Base-by-base conservation (phyloP, 2,888 invertebrate genomes). In the Mythimna vitellina region DNA sequence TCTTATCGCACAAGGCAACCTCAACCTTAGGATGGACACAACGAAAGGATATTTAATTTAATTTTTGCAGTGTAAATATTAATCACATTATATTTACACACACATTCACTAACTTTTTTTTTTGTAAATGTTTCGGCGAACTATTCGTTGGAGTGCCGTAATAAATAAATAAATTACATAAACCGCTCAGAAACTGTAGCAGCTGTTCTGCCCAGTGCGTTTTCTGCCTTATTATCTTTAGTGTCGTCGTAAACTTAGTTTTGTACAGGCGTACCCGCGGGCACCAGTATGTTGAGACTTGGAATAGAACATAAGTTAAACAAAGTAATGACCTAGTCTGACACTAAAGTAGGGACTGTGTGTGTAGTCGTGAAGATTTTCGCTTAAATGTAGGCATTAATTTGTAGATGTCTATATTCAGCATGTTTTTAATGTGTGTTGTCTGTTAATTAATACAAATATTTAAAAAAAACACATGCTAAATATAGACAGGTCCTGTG, bases 231-330 rank as follows among this genome's bases (percentile, higher is more conserved):
- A 78, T 78, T 78, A 78, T 66, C 75, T 70, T 73, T 65, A 61
- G 46, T 73, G 77, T 73, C 73, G 22, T 73, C 77, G 46, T 78
- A 78, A 78, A 78, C 65, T 66, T 57, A 53, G 70, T 63, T 75
- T 25, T 38, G 49, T 46, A 56, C 75, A 51, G 54, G 32, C 73
- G 32, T 38, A 78, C n/a, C 79, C 67, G 60, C 32, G 20, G 64
- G 66, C 53, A 22, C 20, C 1, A 35, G 71, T 71, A 54, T 79
- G 71, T 79, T 53, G 9, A 46, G 49, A 56, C 58, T 66, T 61
- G 53, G 51, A 69, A 73, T 56, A 63, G 62, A 68, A 71, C 65
- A 68, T 79, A 76, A 65, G 61, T 76, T 67, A 53, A 35, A 49
- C 38, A 20, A 71, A 72, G 35, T 76, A 76, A 79, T 65, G 62